These are phyloP conservation scores for Halictus ligatus DNA, from an alignment of 2,888 invertebrate genomes.

Conservation along the genomic window DNA sequence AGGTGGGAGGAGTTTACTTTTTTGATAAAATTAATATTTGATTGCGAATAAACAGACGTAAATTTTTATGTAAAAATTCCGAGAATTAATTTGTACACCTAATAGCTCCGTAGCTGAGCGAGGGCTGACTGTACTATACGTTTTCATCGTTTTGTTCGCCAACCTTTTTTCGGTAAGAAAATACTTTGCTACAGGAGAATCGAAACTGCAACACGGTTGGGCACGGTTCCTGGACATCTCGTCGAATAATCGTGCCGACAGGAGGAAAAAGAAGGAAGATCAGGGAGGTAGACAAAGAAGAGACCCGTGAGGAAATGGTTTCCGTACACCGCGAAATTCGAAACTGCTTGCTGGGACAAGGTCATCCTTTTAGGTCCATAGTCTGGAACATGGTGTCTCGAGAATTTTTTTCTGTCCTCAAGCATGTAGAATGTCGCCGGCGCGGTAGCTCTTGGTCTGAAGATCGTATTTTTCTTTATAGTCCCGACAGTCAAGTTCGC, in stretches of 20 bases:
- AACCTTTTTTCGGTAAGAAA: constrained; percentile 34
- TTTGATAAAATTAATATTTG: no score
- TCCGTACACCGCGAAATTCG: constrained; percentile 30
- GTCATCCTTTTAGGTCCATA: background rate
- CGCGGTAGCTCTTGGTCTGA: background rate
- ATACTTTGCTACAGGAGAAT: constrained; percentile 13
- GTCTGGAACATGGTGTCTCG: constrained; percentile 20
- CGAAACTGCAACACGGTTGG: constrained; percentile 5
- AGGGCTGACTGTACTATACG: background rate
- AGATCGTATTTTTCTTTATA: background rate
- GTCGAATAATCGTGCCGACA: constrained; percentile 20
- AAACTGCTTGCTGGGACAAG: constrained; percentile 1
- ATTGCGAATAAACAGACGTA: no score
- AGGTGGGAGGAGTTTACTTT: no score
- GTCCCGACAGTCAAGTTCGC: background rate
- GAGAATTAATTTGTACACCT: background rate
- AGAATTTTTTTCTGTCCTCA: background rate
- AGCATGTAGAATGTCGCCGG: background rate
- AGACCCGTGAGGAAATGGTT: constrained; percentile 46
- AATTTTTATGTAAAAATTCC: no score
- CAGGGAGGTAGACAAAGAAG: constrained; percentile 33
- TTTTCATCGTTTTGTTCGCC: background rate
- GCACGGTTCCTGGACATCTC: constrained; percentile 14
- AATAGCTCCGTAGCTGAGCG: background rate
- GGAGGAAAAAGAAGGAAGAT: constrained; percentile 38